Conservation (phyloP, 2,797 vertebrate genomes). For the Geotrypetes seraphini region DNA sequence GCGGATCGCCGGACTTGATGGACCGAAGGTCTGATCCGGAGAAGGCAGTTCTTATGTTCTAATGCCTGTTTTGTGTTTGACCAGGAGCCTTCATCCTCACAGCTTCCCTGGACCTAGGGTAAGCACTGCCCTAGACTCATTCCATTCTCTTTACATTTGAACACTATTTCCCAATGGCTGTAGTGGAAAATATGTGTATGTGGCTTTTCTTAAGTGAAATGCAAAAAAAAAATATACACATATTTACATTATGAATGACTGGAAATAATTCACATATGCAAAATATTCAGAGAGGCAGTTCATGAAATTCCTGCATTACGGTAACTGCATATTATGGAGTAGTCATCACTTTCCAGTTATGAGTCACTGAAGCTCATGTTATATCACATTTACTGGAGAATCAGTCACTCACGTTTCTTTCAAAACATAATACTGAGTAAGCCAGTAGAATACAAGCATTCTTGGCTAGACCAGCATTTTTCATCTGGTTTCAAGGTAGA, state of each 20-base stretch:
- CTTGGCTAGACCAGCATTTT: slow-evolving; percentile 25
- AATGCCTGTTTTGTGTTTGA: no score
- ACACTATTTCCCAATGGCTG: no score
- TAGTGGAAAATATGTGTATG: no score
- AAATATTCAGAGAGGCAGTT: slow-evolving; percentile 17
- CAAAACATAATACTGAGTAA: slow-evolving; percentile 37
- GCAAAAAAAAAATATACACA: not conserved
- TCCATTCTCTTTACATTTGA: no score
- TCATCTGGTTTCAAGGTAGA: slow-evolving; percentile 19
- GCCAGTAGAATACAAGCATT: slow-evolving; percentile 45
- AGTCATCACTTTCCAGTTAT: slow-evolving; percentile 58
- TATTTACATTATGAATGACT: slow-evolving; percentile 17
- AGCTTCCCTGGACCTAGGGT: no score
- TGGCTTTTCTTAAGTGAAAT: no score
- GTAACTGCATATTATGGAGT: slow-evolving; percentile 50
- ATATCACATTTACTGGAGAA: slow-evolving; percentile 46
- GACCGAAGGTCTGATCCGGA: no score
- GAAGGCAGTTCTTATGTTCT: no score
- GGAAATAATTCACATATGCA: slow-evolving; percentile 29
- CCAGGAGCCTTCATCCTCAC: no score
- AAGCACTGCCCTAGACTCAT: no score
- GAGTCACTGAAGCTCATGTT: slow-evolving; percentile 58
- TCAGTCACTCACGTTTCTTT: slow-evolving; percentile 59
- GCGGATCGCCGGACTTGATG: no score
- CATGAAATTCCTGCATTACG: slow-evolving; percentile 35